Base-by-base conservation (phyloP, 2,113 vertebrate genomes). In the Callipepla californica region DNA sequence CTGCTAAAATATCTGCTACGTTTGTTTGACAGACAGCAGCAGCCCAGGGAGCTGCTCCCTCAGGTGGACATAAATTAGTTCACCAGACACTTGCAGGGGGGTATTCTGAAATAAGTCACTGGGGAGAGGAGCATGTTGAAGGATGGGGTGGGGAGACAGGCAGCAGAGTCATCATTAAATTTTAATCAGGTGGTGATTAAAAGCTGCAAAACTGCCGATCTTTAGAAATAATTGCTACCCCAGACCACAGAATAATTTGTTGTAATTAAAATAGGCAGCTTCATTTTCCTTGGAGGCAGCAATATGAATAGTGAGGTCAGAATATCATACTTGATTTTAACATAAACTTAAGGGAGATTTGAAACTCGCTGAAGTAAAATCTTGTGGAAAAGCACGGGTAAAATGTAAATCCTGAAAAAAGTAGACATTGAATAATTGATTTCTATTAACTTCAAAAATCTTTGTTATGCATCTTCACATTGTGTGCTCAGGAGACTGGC, bases 71-170 rank as follows among this genome's bases (percentile, higher is more conserved):
- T 57, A 87, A 87, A 92, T 92, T 44, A 63, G 61, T 47, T 40
- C 23, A 59, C 25, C 44, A 85, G 58, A 65, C 53, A 83, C 47
- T 30, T 73, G 40, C 81, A 36, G 40, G 75, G 72, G 75, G 78
- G 80, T 93, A 88, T 93, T 88, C 80, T 85, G 88, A 78, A 93
- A 67, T 90, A 51, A 92, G 65, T 90, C 83, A 78, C 38, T 62
- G 58, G 38, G n/a, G 38, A 87, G 36, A 75, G 34, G 22, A 91
- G 81, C 14, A 26, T 88, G 68, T 65, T 92, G 66, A 95, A 89
- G 62, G 65, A 90, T 78, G 80, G 87, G 83, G 73, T 84, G 2
- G 36, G 76, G 94, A 91, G 72, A 80, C n/a, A 80, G 79, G 79
- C 82, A 85, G 78, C 66, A 87, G 78, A 91, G 45, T 91, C 59